These are phyloP conservation scores for Lochmaea capreae DNA, from an alignment of 2,888 invertebrate genomes.

Conservation along the genomic window DNA sequence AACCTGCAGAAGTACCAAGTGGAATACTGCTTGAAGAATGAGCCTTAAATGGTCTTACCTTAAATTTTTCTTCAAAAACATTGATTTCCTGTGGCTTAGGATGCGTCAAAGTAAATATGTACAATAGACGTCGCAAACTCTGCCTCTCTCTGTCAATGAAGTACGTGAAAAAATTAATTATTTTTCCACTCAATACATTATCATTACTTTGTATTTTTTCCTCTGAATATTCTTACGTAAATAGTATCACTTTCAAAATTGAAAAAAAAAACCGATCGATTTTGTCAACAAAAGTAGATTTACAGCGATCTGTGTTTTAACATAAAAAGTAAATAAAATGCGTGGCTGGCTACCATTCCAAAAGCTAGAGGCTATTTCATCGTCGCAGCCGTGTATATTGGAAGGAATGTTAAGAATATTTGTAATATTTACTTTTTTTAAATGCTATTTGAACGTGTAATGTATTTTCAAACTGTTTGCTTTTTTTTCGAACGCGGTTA, in stretches of 20 bases:
- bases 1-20: too few relatives aligned
- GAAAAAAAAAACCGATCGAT: not conserved
- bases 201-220: too few relatives aligned
- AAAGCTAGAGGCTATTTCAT: slow-evolving; percentile 12
- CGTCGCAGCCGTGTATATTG: not conserved
- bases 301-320: not conserved
- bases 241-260: not conserved
- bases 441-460: slow-evolving; percentile 15
- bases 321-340: slow-evolving; percentile 11
- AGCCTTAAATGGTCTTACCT: too few relatives aligned
- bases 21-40: too few relatives aligned
- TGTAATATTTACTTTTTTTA: slow-evolving; percentile 4
- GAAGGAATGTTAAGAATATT: slow-evolving; percentile 9
- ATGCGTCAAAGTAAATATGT: too few relatives aligned
- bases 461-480: slow-evolving; percentile 14
- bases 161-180: too few relatives aligned
- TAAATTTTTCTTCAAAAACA: too few relatives aligned
- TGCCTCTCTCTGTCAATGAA: too few relatives aligned
- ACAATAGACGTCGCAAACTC: too few relatives aligned
- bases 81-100: too few relatives aligned
- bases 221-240: not conserved
- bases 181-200: too few relatives aligned
- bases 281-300: slow-evolving; percentile 9
- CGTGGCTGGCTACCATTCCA: slow-evolving; percentile 5
- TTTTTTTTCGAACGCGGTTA: slow-evolving; percentile 1